Base-by-base conservation (phyloP, 2,113 vertebrate species). In the Larimichthys polyactis region DNA sequence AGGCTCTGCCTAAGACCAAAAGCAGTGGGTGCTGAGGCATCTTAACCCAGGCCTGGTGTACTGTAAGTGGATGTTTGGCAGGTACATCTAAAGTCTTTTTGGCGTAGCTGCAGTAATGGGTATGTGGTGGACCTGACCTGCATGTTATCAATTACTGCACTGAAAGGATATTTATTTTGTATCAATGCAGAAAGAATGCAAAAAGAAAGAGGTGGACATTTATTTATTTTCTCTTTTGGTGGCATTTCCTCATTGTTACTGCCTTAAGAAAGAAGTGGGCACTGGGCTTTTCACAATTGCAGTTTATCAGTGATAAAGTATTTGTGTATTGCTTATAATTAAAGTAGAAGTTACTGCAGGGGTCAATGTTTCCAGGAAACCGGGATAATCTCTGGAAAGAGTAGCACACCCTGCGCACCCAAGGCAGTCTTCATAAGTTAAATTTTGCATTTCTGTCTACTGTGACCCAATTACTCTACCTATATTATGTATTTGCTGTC, bases 401-500 rank as follows among this genome's bases (percentile, higher is more conserved):
- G 71, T 52, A 65, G 8, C 44, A 48, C 76, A 51, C 4, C n/a
- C 62, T 66, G 6, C 29, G 64, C 36, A 59, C 81, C 76, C 22
- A 22, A 63, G 81, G 80, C 90, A 51, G 44, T 14, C 44, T 3
- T 46, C 44, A 12, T 46, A 4, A 75, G 85, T 74, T 84, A 60
- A 59, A 52, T 78, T 89, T 74, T 76, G 16, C 60, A 59, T 92
- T 88, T 78, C 60, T 75, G 59, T 85, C 66, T 20, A 54, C 78
- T 81, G 58, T 55, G 74, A 89, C 79, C 80, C 81, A 88, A 89
- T 92, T 90, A 91, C 71, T 85, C 80, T 24, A 72, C 79, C 78
- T 81, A 20, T 65, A 78, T 87, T 85, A 80, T 82, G 16, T 79
- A 78, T 67, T 71, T 29, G 20, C 70, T 11, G 75, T 86, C 71